phyloP scores from a whole-genome alignment of 2,888 invertebrate genomes.

The Lepidocyrtinus sp. region DNA sequence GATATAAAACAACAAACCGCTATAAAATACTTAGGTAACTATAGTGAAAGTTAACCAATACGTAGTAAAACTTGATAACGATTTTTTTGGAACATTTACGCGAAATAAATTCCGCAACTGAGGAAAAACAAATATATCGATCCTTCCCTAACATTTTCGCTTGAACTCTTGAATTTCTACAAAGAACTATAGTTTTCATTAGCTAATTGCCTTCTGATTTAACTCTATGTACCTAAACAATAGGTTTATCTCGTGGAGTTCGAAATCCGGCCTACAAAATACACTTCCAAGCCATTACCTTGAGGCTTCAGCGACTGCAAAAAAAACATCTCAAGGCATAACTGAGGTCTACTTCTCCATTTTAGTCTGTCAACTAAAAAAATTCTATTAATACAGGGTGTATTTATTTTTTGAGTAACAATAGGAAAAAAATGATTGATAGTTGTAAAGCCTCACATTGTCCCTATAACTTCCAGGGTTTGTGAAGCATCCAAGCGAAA shows the following conservation, averaged over 20 bases:
- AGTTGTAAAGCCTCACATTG: neutral
- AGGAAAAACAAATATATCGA: neutral
- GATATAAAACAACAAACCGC: neutral
- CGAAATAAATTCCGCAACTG: neutral
- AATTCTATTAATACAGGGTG: neutral
- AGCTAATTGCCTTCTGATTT: neutral
- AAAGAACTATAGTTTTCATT: constrained; percentile 1
- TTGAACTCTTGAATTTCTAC: neutral
- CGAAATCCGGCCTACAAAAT: neutral
- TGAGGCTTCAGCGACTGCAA: neutral
- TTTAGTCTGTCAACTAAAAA: neutral
- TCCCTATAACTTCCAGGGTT: neutral
- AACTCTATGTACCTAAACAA: no score
- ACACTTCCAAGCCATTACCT: neutral
- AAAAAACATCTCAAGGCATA: neutral
- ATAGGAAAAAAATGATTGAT: neutral
- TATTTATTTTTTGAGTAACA: neutral
- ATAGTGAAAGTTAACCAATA: neutral
- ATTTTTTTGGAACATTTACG: neutral
- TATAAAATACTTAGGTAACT: no score
- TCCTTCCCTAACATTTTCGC: neutral
- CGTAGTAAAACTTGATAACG: neutral
- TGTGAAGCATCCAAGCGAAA: neutral
- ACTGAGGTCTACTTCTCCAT: neutral
- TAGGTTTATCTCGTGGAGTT: no score